Percentiles rank a stretch among this genome's conserved stretches.
Evolutionary conservation across 1,140 invertebrate genomes (phyloP).

Genomic region (Caerostris extrusa): DNA sequence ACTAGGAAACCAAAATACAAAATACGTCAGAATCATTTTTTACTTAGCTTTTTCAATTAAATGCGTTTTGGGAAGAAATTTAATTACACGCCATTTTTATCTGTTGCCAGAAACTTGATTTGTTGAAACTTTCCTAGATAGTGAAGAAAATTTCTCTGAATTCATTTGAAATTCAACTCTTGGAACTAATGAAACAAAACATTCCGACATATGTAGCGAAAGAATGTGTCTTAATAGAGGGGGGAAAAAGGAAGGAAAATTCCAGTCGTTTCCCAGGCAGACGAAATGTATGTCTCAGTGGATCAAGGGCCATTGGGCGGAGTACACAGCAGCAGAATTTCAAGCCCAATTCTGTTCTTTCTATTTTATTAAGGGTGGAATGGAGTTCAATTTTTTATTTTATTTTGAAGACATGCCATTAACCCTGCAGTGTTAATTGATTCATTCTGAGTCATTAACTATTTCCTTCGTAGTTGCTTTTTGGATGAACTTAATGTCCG

Average conservation of each 20-base stretch:
- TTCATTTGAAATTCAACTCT: neutral
- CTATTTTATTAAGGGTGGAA: constrained; percentile 8
- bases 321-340: neutral
- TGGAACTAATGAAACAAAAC: neutral
- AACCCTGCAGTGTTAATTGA: neutral
- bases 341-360: neutral
- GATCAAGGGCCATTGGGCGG: neutral
- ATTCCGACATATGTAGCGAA: neutral
- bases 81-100: no score
- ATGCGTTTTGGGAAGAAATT: no score
- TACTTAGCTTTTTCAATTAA: no score
- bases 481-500: neutral
- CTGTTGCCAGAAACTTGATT: no score
- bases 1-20: no score
- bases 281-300: neutral
- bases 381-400: neutral
- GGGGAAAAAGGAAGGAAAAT: neutral
- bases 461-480: neutral
- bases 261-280: neutral
- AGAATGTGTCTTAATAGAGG: neutral
- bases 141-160: neutral
- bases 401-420: neutral
- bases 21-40: no score
- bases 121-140: no score
- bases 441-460: neutral